Conservation (phyloP, 2,797 vertebrate genomes). For the Octomys mimax region DNA sequence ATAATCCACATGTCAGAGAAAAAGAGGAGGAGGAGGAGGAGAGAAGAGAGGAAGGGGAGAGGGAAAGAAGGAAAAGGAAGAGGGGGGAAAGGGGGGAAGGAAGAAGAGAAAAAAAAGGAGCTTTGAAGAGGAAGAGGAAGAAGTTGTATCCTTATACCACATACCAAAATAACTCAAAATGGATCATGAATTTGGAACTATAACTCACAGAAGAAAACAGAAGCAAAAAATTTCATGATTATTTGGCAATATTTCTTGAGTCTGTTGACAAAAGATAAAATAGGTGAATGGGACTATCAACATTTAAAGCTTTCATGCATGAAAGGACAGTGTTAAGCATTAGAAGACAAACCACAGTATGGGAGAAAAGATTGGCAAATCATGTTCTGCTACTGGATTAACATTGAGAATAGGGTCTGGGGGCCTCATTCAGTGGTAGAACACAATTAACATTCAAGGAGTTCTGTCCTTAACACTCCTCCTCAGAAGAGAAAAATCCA, state of each 20-base stretch:
- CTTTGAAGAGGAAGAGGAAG: neutral
- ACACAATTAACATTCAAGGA: neutral
- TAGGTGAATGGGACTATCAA: neutral
- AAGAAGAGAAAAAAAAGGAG: neutral
- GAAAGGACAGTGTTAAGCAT: slow-evolving; percentile 1
- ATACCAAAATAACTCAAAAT: neutral
- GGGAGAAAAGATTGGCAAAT: neutral
- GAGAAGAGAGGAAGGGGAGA: no score
- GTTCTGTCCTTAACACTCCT: neutral
- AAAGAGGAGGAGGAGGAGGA: accelerated
- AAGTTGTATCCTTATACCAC: neutral
- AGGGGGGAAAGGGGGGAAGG: neutral
- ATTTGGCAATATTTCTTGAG: neutral
- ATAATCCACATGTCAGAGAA: neutral
- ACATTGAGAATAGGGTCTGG: neutral
- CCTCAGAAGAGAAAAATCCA: neutral
- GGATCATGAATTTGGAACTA: neutral
- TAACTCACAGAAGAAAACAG: neutral
- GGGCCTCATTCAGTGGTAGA: neutral
- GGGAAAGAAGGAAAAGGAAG: no score
- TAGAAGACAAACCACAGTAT: neutral
- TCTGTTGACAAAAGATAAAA: neutral
- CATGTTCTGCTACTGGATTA: neutral
- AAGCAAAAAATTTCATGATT: neutral
- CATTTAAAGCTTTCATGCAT: neutral